Evolutionary conservation across 2,113 vertebrate genomes (phyloP).

Genomic region (Limnothrissa miodon): DNA sequence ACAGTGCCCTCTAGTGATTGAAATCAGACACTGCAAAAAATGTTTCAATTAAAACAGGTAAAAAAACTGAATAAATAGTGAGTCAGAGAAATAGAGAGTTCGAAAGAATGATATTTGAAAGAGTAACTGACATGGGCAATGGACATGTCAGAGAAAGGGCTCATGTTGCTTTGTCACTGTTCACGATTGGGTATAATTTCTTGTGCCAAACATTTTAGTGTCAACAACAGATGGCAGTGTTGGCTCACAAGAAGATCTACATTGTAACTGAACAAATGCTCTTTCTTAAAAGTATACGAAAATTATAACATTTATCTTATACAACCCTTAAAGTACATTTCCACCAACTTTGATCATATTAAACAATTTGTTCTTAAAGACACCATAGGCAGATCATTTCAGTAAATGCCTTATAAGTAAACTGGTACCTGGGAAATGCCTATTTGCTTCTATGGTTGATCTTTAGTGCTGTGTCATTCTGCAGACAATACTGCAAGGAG

Average conservation of each 20-base stretch:
- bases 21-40: background rate
- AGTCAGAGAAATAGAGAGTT: background rate
- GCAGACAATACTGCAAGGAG: slow-evolving; percentile 12
- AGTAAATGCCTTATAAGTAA: background rate
- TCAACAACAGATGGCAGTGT: slow-evolving; percentile 44
- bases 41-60: background rate
- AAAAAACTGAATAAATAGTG: background rate
- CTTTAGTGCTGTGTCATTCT: slow-evolving; percentile 17
- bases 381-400: background rate
- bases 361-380: background rate
- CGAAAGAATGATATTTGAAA: background rate
- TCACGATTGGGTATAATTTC: background rate
- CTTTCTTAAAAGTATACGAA: background rate
- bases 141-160: background rate
- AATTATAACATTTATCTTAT: background rate
- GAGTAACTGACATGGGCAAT: background rate
- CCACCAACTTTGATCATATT: background rate
- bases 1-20: background rate
- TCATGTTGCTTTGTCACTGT: background rate
- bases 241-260: background rate
- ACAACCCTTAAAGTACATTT: background rate
- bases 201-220: background rate
- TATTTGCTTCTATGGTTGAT: background rate
- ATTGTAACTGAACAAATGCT: background rate
- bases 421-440: background rate